Evolutionary conservation across 37 sponge, comb jelly and placozoan species (phyloP), one percentile per base, ranked within the genome.

Genomic region (Ephydatia muelleri): DNA sequence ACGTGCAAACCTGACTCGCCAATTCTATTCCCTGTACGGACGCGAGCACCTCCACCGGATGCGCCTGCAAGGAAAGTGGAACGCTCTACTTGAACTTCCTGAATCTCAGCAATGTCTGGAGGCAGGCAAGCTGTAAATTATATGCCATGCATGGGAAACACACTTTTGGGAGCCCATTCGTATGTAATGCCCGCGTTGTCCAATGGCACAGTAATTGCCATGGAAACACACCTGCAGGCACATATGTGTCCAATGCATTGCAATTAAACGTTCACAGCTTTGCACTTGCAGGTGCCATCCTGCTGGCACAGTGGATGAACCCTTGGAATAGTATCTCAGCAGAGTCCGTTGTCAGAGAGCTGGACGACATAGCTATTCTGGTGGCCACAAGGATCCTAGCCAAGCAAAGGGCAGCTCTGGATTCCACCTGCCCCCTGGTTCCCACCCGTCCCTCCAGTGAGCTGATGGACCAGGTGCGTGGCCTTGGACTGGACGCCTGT

Each of bases 281-380:
- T 43, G 43, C 6, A 43, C 2, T 81, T 70, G 16, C 65, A 88
- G 89, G 89, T 88, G 79, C 89, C 22, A 35, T 83, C 2, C 57
- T 88, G 40, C 0, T 88, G 37, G 38, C 89, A 25, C 83, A 82
- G 76, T 88, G 89, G 89, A 72, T 82, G 82, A 73, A 84, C 5
- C 83, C 82, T 36, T 68, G 66, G 22, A 27, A 13, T 16, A 28
- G 27, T 5, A 11, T 83, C 5, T 35, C 32, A 26, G 14, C 32
- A 5, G 48, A 30, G 35, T 25, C 14, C 32, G 67, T 88, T 47
- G 35, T 27, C 28, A 8, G 23, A 13, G 72, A 83, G 35, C 35
- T 88, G 36, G 83, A 88, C 47, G 65, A 48, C 16, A 88, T 88
- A 35, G 84, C 89, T 34, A 29, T 30, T n/a, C 36, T 34, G 69